Conservation (phyloP, 1,140 invertebrate genomes). For the Drosophila biarmipes region DNA sequence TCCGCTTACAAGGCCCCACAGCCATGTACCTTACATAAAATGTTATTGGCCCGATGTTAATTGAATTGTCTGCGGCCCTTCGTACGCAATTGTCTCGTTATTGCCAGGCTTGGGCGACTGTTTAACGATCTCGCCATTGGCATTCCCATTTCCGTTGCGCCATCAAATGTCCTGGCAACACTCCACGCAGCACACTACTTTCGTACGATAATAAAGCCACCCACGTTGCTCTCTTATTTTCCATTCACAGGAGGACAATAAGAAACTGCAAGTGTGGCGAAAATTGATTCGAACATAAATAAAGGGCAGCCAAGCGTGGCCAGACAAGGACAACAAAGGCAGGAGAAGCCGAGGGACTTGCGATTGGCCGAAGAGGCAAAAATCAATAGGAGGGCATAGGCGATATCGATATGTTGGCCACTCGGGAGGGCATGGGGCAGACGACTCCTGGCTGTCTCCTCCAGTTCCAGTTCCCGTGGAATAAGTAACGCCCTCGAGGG, state of each 20-base stretch:
- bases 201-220: conserved; percentile 36
- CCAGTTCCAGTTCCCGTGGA: conserved; percentile 26
- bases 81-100: conserved; percentile 42
- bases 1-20: background rate
- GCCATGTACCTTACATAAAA: conserved; percentile 44
- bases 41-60: conserved; percentile 54
- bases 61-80: conserved; percentile 46
- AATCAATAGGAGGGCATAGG: conserved; percentile 68
- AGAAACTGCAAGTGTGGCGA: conserved; percentile 61
- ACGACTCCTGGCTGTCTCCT: conserved; percentile 34
- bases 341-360: conserved; percentile 50
- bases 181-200: conserved; percentile 12
- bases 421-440: conserved; percentile 39
- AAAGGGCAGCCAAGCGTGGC: conserved; percentile 45
- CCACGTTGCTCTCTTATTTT: conserved; percentile 17
- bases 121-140: conserved; percentile 48
- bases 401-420: conserved; percentile 64
- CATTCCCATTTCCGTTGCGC: conserved; percentile 23
- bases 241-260: conserved; percentile 44
- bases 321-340: conserved; percentile 50
- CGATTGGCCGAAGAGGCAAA: conserved; percentile 37
- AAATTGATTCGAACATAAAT: conserved; percentile 59
- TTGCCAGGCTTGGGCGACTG: conserved; percentile 24
- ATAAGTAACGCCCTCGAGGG: conserved; percentile 1
- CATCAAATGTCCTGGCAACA: conserved; percentile 35